Percentiles rank a stretch among this genome's conserved stretches.
These are phyloP conservation scores for Scortum barcoo DNA, from an alignment of 2,113 vertebrate genomes.

Conservation along the genomic window DNA sequence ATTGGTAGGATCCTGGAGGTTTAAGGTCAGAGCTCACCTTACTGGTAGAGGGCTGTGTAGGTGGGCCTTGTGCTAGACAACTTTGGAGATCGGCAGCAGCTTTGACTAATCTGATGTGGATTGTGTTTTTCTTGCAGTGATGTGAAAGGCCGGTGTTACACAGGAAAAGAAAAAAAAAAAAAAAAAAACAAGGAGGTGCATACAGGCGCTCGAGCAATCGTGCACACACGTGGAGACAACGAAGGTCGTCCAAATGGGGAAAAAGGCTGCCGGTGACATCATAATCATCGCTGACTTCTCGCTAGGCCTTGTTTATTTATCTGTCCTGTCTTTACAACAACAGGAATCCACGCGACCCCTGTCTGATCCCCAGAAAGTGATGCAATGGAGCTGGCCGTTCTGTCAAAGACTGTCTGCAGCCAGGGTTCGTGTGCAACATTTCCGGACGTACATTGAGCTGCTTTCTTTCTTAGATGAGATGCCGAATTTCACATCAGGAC, in stretches of 20 bases:
- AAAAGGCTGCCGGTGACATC: conserved; percentile 57
- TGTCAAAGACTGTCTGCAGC: neutral
- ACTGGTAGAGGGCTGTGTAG: conserved; percentile 13
- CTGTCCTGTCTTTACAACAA: conserved; percentile 34
- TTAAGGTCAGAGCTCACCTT: conserved; percentile 30
- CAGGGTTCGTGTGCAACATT: neutral
- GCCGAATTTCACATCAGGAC: no score
- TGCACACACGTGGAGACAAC: conserved; percentile 20
- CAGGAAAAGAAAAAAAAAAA: no score
- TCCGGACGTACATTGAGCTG: conserved; percentile 7
- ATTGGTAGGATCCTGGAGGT: conserved; percentile 29
- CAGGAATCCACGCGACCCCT: conserved; percentile 18
- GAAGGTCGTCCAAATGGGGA: conserved; percentile 44
- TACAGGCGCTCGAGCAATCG: neutral
- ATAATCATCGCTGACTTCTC: conserved; percentile 35
- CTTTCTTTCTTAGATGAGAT: neutral
- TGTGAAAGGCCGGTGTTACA: conserved; percentile 27
- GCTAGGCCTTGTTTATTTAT: conserved; percentile 47
- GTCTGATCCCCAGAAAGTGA: conserved; percentile 32
- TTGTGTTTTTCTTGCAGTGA: conserved; percentile 45
- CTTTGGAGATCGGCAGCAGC: conserved; percentile 9
- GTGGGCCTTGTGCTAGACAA: conserved; percentile 19
- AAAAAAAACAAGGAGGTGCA: no score
- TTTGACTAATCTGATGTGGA: conserved; percentile 40
- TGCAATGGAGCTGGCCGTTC: conserved; percentile 11